These are phyloP conservation scores for Cryptocephalus moraei DNA, from an alignment of 2,888 invertebrate species.

Conservation along the genomic window DNA sequence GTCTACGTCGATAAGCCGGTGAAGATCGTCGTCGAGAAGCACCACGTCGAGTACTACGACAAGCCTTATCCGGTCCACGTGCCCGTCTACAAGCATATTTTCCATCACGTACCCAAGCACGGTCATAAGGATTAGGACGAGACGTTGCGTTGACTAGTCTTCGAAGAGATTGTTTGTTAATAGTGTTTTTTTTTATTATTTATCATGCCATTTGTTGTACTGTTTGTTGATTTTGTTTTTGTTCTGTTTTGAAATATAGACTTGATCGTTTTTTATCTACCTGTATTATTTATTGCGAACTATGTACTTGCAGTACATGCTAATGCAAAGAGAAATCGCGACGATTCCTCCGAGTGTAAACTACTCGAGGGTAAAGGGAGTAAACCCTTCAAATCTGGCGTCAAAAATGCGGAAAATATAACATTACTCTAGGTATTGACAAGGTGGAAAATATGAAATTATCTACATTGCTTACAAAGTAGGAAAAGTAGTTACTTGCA, in stretches of 20 bases:
- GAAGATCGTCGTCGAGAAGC: slow-evolving; percentile 66
- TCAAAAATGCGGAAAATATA: no score
- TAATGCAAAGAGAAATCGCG: no score
- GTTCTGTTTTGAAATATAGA: background rate
- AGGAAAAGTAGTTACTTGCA: no score
- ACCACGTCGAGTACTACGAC: slow-evolving; percentile 51
- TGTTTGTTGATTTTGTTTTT: slow-evolving; percentile 2
- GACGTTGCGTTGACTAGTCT: slow-evolving; percentile 3
- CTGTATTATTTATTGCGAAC: no score
- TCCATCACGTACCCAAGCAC: slow-evolving; percentile 44
- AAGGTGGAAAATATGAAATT: no score
- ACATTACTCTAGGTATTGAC: no score
- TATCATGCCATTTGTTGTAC: slow-evolving; percentile 6
- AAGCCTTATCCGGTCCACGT: slow-evolving; percentile 67
- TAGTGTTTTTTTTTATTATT: slow-evolving; percentile 1
- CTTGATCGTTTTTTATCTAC: no score
- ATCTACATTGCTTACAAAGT: no score
- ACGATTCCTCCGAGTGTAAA: no score
- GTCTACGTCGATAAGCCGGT: slow-evolving; percentile 65
- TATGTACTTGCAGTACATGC: no score
- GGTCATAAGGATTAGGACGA: slow-evolving; percentile 4
- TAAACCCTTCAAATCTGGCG: no score
- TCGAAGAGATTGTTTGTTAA: slow-evolving; percentile 3
- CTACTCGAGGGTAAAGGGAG: no score
- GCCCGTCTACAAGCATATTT: slow-evolving; percentile 63